phyloP scores from a whole-genome alignment of 2,113 vertebrate species.

The Egretta garzetta region DNA sequence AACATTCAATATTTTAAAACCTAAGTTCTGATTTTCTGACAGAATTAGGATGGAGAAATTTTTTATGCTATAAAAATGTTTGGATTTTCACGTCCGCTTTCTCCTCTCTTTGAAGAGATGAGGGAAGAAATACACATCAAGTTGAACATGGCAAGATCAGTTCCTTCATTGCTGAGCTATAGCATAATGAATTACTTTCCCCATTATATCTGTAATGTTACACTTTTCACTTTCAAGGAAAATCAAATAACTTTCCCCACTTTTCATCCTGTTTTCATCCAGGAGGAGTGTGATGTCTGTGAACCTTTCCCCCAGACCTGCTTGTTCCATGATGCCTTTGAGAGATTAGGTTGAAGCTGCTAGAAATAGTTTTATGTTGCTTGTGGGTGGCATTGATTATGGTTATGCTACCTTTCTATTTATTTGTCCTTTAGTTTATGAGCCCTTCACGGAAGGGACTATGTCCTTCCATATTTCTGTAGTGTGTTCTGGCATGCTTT shows the following conservation, averaged over 20 bases:
- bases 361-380: background rate
- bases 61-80: background rate
- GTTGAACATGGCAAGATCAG: background rate
- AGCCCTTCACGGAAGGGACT: background rate
- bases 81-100: background rate
- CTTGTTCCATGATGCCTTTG: background rate
- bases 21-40: background rate
- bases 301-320: background rate
- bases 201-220: background rate
- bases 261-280: background rate
- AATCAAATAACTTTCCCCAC: background rate
- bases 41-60: background rate
- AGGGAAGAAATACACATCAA: background rate
- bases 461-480: background rate
- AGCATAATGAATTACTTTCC: background rate
- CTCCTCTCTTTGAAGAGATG: background rate
- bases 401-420: background rate
- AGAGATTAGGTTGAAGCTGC: background rate
- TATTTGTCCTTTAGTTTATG: slow-evolving; percentile 12
- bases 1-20: background rate
- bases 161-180: background rate
- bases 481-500: background rate
- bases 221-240: background rate
- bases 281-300: background rate
- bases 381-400: slow-evolving; percentile 16